Evolutionary conservation across 2,888 invertebrate species (phyloP).

Genomic region (Myathropa florea): DNA sequence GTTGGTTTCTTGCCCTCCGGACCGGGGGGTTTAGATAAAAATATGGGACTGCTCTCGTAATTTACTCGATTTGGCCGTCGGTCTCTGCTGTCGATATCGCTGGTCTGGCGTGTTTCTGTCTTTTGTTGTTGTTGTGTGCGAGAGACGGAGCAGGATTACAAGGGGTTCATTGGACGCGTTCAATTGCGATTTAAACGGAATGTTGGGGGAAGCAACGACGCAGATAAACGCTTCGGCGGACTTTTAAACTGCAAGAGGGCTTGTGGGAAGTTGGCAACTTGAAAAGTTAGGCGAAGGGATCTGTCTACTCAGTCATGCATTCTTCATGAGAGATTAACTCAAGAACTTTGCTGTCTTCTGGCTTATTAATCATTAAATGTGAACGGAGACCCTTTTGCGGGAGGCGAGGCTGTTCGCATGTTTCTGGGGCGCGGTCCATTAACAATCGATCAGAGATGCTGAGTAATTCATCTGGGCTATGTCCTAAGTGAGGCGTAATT

Average conservation of each 20-base stretch:
- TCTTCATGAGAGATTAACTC: neutral
- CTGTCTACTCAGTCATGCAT: neutral
- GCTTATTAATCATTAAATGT: neutral
- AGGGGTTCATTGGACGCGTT: neutral
- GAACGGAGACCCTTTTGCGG: neutral
- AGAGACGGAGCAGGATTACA: neutral
- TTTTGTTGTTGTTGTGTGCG: no score
- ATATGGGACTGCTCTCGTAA: neutral
- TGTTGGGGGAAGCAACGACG: neutral
- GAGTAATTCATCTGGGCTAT: neutral
- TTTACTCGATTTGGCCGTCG: constrained; percentile 1
- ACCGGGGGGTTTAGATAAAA: neutral
- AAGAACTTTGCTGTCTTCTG: neutral
- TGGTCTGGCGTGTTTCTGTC: no score
- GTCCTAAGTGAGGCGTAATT: neutral
- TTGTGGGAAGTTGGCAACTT: neutral
- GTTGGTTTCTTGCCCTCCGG: neutral
- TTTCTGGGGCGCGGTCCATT: neutral
- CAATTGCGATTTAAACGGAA: neutral
- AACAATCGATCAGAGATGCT: neutral
- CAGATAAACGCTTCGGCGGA: neutral
- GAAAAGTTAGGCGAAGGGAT: neutral
- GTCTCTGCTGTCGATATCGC: neutral
- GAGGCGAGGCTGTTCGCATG: neutral
- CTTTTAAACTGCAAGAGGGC: neutral